Base-by-base conservation (phyloP, 2,797 vertebrate species). In the Ctenopoma kingsleyae region DNA sequence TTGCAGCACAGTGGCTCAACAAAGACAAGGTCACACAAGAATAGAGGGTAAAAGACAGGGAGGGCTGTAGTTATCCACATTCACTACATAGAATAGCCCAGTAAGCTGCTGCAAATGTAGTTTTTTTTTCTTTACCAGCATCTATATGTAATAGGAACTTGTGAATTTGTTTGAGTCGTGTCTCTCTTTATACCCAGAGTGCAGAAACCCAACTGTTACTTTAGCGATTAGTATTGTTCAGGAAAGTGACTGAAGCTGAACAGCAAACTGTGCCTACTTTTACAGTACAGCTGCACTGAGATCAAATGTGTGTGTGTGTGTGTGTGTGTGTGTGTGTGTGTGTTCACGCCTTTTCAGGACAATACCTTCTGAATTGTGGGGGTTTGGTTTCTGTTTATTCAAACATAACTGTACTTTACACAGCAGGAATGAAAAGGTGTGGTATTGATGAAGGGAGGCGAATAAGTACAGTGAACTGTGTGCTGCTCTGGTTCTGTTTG, bases 381-480 rank as follows among this genome's bases (percentile, higher is more conserved):
- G 0, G 1, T 57, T 71, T 67, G 17, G 20, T 74, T 67, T 78
- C 8, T 71, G 16, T 80, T 83, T 36, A 57, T 36, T 47, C 4
- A 75, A 57, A 59, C 76, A 35, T 43, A 27, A 13, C 7, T n/a
- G 8, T 44, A 19, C 46, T 0, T 10, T 4, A 16, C 2, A 9
- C 8, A 3, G 23, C 10, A 43, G 62, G 76, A 76, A 81, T 78
- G 20, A 46, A 15, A 1, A 84, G 74, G 78, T 76, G 80, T 74
- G 80, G 70, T 41, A 22, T 38, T 6, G 43, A 51, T 2, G 1
- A 11, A 20, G 2, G 32, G 20, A 9, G 19, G 4, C 15, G 17
- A 20, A 41, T 13, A 22, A 22, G n/a, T 43, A 23, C 22, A 56
- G 12, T 22, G 8, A 47, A 47, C 40, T 36, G 6, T 4, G 32